Evolutionary conservation across 2,113 vertebrate genomes (phyloP), one percentile per base, ranked within the genome.

Genomic region (Nycticorax nycticorax): DNA sequence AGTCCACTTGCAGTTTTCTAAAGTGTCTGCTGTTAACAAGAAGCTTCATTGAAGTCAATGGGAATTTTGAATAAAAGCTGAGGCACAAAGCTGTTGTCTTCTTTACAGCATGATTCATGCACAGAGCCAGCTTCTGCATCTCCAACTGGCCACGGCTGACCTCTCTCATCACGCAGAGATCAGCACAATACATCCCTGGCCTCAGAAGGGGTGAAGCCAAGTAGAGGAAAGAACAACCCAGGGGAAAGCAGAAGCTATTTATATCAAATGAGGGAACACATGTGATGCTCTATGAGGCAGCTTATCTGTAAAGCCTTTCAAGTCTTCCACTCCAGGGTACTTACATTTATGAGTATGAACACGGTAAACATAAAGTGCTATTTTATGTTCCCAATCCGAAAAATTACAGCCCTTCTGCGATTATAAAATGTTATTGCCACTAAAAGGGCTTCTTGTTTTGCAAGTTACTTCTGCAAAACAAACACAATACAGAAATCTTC

Each of bases 391-490:
- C 62, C 63, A 91, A 53, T 62, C 35, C 4, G 6, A 83, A 94
- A 94, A 94, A 92, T 76, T 71, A 94, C 79, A 91, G 48, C 35
- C 37, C 19, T 86, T 88, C 85, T 67, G 41, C 0, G 3, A 88
- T 84, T 88, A 77, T 67, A 87, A 92, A 77, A 63, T 93, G 83
- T 78, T 89, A 73, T 82, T 96, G 80, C 32, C 55, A 37, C 92
- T 86, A 47, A 88, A 95, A 86, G 63, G 60, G 50, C 73, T 90
- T 67, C 47, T 94, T 95, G 92, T 97, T 97, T 96, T 97, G 85
- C 67, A 69, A 81, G 82, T 71, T 92, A n/a, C 85, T 78, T 91
- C 85, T 95, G 93, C 76, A 96, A 95, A 96, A 96, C 93, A 97
- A 94, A 88, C 79, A 81, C 79, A 89, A 95, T 89, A 93, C 74